Evolutionary conservation across 1,140 invertebrate genomes (phyloP), one percentile per base, ranked within the genome.

Genomic region (Lanistes nyassanus): DNA sequence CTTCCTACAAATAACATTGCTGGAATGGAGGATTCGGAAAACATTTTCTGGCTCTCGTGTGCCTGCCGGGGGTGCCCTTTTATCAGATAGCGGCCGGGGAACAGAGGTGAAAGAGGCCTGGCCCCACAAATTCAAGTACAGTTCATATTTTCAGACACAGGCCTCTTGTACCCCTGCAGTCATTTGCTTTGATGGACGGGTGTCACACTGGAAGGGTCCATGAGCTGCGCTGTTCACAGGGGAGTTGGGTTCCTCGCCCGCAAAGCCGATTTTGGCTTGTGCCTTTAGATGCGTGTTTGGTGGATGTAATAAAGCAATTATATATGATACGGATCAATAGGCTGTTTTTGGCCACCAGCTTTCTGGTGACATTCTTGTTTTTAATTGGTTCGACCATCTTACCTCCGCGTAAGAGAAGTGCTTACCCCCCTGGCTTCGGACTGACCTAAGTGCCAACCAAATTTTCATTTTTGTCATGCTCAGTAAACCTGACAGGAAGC

Each of bases 391-490:
- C 9, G 42, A 47, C 5, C 9, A 47, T 9, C 19, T 47, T 16
- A 47, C 42, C 1, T 47, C 42, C 42, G 2, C 9, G 42, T 47
- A 16, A 1, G 42, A 47, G 42, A 47, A 47, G 42, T 9, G 42
- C 42, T 47, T 36, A n/a, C 55, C 58, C 79, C 75, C 78, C 73
- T 62, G 34, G 47, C 55, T 19, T n/a, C 73, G 77, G 83, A 78
- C 75, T 55, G 65, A 62, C 75, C 84, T 74, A 86, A 85, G 81
- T 86, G 85, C 83, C 85, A 86, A 82, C 67, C 78, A 81, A 82
- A 81, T 86, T 78, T 84, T 85, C 83, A 85, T 85, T 86, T 86
- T 86, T 85, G 83, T 84, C 85, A 84, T 85, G 85, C 84, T 83
- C 84, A 80, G 81, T 84, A 84, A 82, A 81, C 79, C 81, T 85